Evolutionary conservation across 2,888 invertebrate species (phyloP), one percentile per base, ranked within the genome.

Genomic region (Ichneumon xanthorius): DNA sequence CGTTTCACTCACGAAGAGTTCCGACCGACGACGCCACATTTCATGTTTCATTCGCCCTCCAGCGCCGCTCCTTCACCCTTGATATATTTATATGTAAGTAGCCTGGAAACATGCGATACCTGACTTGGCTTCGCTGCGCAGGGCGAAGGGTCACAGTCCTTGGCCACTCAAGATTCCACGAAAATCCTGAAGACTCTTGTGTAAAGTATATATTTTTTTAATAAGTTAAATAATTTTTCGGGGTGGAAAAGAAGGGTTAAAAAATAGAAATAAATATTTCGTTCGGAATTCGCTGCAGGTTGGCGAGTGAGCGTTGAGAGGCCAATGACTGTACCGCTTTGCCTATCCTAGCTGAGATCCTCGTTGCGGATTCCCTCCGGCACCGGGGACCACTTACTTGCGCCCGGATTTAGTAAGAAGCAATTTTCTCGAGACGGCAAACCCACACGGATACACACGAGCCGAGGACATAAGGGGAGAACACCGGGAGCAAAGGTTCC

Each of bases 41-140:
- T 82, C 71, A 77, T 77, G 65, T 68, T 80, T 71, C 71, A 80
- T 81, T 81, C 81, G 68, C 22, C 45, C 16, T 45, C 67, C 30
- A 45, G 65, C 53, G 63, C 50, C 19, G 5, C 33, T 33, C 50
- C 61, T 50, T 33, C 33, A 37, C 48, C 45, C 26, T 33, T 79
- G 19, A 30, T 50, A 19, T 50, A 58, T 70, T 30, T 61, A 55
- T 53, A 58, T 22, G 22, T 30, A 71, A 53, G 45, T 26, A 40
- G 22, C 58, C 26, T 58, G 58, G 11, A 58, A 33, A 19, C 50
- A 33, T 53, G n/a, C 45, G 33, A 4, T 22, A 16, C 7, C 40
- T 22, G 53, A 11, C 37, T 58, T 26, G 11, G 58, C 14, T 22
- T 1, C 11, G 26, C 11, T 14, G 0, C 22, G 26, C 55, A 2